Conservation (phyloP, 2,888 invertebrate species). For the Drosophila tanythrix region DNA sequence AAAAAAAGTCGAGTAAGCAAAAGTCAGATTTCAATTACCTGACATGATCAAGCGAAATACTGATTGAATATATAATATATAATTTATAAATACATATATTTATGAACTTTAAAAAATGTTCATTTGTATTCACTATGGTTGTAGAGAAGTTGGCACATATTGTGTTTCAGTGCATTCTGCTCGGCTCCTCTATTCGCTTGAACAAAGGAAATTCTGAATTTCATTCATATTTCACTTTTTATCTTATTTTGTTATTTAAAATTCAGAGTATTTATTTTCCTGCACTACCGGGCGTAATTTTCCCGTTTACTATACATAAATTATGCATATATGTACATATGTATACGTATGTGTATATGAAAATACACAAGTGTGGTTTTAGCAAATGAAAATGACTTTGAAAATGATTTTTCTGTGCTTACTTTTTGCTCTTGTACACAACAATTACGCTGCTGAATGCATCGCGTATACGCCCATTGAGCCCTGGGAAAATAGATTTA, state of each 20-base stretch:
- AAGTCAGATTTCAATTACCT: background rate
- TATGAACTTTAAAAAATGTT: background rate
- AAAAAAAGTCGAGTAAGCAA: background rate
- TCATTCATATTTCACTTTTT: slow-evolving; percentile 13
- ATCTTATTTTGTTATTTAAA: slow-evolving; percentile 8
- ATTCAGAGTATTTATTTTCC: slow-evolving; percentile 27
- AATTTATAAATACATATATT: background rate
- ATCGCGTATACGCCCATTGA: background rate
- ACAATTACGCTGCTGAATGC: slow-evolving; percentile 45
- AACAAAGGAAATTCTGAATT: background rate
- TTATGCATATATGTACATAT: background rate
- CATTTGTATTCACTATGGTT: background rate
- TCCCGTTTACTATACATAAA: too few species aligned
- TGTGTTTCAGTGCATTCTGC: background rate
- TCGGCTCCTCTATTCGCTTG: background rate
- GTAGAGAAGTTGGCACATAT: too few species aligned
- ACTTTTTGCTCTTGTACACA: slow-evolving; percentile 24
- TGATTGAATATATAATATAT: background rate
- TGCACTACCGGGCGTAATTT: background rate
- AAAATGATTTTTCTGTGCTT: slow-evolving; percentile 36
- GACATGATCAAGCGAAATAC: background rate
- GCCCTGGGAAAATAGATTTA: background rate
- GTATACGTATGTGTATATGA: background rate
- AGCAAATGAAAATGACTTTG: slow-evolving; percentile 38
- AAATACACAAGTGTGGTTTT: slow-evolving; percentile 2